phyloP scores from a whole-genome alignment of 2,888 invertebrate species.

The Drosophila diplacantha region DNA sequence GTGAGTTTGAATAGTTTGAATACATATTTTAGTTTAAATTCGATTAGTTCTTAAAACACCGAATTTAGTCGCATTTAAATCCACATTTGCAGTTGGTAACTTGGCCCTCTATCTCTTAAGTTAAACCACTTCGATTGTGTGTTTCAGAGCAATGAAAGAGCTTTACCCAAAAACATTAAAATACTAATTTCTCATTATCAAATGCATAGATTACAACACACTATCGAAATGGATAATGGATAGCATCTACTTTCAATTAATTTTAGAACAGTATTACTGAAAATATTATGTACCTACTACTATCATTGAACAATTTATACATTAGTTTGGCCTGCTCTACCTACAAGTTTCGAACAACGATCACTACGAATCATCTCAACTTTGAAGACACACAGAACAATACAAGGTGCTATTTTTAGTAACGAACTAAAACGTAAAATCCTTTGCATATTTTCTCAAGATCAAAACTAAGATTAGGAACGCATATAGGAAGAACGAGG shows the following conservation, averaged over 20 bases:
- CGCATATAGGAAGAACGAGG: slow-evolving; percentile 6
- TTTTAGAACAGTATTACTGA: slow-evolving; percentile 36
- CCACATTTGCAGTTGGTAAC: slow-evolving; percentile 1
- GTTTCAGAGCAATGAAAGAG: not conserved
- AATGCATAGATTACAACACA: not conserved
- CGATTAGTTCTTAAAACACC: not conserved
- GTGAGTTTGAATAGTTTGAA: not conserved
- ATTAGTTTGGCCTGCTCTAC: slow-evolving; percentile 32
- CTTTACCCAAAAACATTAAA: slow-evolving; percentile 3
- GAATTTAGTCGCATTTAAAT: not conserved
- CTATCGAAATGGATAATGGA: not conserved
- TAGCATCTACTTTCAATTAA: slow-evolving; percentile 3
- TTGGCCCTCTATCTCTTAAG: not conserved
- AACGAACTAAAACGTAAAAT: slow-evolving; percentile 49
- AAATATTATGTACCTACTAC: slow-evolving; percentile 29
- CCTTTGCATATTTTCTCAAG: slow-evolving; percentile 45
- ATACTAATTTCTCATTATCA: not conserved
- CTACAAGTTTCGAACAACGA: slow-evolving; percentile 54
- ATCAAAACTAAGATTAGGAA: slow-evolving; percentile 41
- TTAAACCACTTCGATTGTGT: slow-evolving; percentile 4
- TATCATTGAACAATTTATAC: slow-evolving; percentile 16
- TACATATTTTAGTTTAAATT: not conserved
- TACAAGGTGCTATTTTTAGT: slow-evolving; percentile 72
- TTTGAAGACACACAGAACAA: slow-evolving; percentile 56
- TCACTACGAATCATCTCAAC: slow-evolving; percentile 57